A percentile compares a stretch with the other conserved stretches of the same genome.
Evolutionary conservation across 2,888 invertebrate genomes (phyloP).

Genomic region (Dicyrtoma fusca): DNA sequence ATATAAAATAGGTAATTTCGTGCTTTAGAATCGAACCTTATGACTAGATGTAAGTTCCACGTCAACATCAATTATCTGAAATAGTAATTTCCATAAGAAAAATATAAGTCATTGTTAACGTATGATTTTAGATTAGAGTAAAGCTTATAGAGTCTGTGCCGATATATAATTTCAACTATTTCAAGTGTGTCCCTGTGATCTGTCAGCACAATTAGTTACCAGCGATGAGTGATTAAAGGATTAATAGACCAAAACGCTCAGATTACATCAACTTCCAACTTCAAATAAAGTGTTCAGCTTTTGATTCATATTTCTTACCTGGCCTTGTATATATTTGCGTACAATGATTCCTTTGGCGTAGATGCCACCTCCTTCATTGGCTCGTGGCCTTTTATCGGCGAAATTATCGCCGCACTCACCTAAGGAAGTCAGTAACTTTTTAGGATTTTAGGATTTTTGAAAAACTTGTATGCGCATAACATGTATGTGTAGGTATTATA

Average conservation of each 20-base stretch:
- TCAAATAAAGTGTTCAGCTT: no score
- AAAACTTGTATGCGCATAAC: no score
- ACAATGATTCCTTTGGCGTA: constrained; percentile 42
- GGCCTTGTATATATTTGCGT: constrained; percentile 40
- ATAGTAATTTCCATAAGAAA: neutral
- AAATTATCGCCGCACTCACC: constrained; percentile 41
- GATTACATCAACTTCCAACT: no score
- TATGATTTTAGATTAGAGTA: neutral
- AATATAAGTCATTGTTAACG: neutral
- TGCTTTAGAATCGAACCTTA: constrained; percentile 6
- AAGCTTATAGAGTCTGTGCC: no score
- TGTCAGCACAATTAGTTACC: no score
- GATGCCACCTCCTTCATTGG: constrained; percentile 42
- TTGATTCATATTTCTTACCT: constrained; percentile 38
- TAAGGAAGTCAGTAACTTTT: neutral
- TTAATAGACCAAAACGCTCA: no score
- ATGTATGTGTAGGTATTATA: no score
- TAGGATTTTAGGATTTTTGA: no score
- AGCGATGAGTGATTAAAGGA: no score
- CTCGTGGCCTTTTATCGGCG: constrained; percentile 34
- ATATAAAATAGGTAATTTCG: neutral
- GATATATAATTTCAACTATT: no score
- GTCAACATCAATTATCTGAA: constrained; percentile 22
- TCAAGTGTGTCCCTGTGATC: no score
- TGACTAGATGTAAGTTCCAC: constrained; percentile 29